Conservation (phyloP, 2,888 invertebrate genomes). For the Agrilus biguttatus region DNA sequence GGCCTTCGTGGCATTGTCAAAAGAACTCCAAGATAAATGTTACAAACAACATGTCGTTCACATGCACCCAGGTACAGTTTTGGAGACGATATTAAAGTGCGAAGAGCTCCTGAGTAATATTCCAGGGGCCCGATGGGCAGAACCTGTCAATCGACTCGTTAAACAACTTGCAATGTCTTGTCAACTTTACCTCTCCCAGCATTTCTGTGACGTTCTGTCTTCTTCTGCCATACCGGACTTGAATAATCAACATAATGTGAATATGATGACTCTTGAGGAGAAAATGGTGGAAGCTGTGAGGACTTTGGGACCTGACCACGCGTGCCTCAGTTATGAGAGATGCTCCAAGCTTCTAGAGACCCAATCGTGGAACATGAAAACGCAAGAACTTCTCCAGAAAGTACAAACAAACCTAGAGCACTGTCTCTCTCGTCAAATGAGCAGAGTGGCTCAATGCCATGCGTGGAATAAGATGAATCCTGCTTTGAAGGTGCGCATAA, state of each 20-base stretch:
- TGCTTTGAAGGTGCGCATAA: slow-evolving; percentile 42
- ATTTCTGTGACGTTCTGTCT: slow-evolving; percentile 61
- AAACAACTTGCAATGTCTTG: slow-evolving; percentile 68
- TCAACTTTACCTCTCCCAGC: slow-evolving; percentile 63
- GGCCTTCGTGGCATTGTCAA: slow-evolving; percentile 71
- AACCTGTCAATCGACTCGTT: slow-evolving; percentile 61
- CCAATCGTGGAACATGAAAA: slow-evolving; percentile 22
- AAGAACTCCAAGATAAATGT: slow-evolving; percentile 70
- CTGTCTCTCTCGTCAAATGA: slow-evolving; percentile 50
- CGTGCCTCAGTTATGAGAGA: slow-evolving; percentile 62
- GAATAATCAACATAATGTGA: slow-evolving; percentile 57
- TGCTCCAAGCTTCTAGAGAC: slow-evolving; percentile 24
- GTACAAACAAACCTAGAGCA: slow-evolving; percentile 54
- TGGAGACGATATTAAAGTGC: slow-evolving; percentile 73
- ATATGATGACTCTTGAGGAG: slow-evolving; percentile 62
- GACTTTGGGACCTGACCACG: slow-evolving; percentile 65
- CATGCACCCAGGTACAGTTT: slow-evolving; percentile 63
- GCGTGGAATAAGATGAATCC: slow-evolving; percentile 11
- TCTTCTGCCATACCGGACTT: slow-evolving; percentile 43
- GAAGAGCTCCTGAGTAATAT: slow-evolving; percentile 65
- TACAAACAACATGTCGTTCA: slow-evolving; percentile 70
- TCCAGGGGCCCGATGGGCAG: slow-evolving; percentile 67
- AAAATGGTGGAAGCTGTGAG: slow-evolving; percentile 66
- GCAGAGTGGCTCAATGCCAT: slow-evolving; percentile 15
- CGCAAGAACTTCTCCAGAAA: slow-evolving; percentile 39